Percentiles rank a stretch among this genome's conserved stretches.
Conservation (phyloP, 2,797 vertebrate genomes). For the Taeniopygia guttata region DNA sequence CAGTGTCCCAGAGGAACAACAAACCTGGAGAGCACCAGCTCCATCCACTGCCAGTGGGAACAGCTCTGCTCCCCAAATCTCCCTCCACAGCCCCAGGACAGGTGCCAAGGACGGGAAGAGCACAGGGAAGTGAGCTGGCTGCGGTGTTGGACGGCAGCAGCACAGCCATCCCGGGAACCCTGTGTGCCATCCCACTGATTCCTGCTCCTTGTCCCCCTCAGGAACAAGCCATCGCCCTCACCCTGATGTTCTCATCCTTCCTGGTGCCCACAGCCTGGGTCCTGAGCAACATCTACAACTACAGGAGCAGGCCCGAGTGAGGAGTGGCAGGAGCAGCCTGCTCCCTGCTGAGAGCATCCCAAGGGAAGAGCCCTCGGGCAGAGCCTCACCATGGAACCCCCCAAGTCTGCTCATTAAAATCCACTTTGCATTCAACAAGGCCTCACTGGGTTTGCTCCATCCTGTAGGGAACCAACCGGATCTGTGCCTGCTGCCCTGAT, state of each 20-base stretch:
- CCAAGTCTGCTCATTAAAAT: not conserved
- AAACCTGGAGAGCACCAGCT: not conserved
- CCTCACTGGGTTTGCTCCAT: not conserved
- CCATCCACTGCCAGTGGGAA: fast-evolving
- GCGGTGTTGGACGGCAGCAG: fast-evolving
- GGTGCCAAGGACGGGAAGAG: not conserved
- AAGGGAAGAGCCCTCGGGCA: fast-evolving
- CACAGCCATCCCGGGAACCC: fast-evolving
- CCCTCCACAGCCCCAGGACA: fast-evolving
- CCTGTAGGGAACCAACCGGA: fast-evolving
- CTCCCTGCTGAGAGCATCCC: fast-evolving
- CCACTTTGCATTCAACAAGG: fast-evolving
- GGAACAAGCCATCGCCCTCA: not conserved
- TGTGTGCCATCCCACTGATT: fast-evolving
- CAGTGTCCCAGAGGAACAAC: not conserved
- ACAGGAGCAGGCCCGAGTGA: not conserved
- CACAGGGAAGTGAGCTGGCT: fast-evolving
- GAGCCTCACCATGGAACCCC: fast-evolving
- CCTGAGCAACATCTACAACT: not conserved
- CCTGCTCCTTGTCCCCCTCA: fast-evolving
- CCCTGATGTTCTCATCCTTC: fast-evolving
- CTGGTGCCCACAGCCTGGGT: conserved; percentile 7
- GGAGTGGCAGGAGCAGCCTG: fast-evolving
- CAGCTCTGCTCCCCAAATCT: not conserved
- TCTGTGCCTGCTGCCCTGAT: not conserved